These are phyloP conservation scores for Zaprionus africanus DNA, from an alignment of 1,140 invertebrate genomes.

Conservation along the genomic window DNA sequence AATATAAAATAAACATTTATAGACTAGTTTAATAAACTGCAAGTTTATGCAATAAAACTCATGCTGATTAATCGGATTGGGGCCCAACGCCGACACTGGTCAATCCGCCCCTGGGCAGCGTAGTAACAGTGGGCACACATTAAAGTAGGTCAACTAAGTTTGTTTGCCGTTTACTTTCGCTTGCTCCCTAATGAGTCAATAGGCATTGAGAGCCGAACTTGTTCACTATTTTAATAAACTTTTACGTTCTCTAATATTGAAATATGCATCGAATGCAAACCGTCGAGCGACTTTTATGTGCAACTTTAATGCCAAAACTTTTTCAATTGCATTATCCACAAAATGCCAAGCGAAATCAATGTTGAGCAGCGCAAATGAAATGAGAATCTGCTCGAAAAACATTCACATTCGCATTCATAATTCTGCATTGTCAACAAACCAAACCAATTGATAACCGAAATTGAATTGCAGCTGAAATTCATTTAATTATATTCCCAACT, in stretches of 20 bases:
- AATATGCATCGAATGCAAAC: slow-evolving; percentile 19
- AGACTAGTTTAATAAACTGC: background rate
- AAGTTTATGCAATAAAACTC: background rate
- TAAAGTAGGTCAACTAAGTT: slow-evolving; percentile 69
- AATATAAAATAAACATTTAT: too few species aligned
- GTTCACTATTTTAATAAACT: slow-evolving; percentile 59
- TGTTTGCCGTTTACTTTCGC: slow-evolving; percentile 46
- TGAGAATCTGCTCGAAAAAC: slow-evolving; percentile 42
- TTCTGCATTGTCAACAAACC: slow-evolving; percentile 45
- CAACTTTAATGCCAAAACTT: slow-evolving; percentile 48
- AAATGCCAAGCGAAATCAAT: slow-evolving; percentile 29
- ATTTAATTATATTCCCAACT: slow-evolving; percentile 12
- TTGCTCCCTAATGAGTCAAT: slow-evolving; percentile 50
- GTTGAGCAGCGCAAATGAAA: slow-evolving; percentile 54
- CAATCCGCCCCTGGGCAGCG: slow-evolving; percentile 12
- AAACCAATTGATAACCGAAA: slow-evolving; percentile 35
- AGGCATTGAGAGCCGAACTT: slow-evolving; percentile 45
- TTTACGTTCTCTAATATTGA: slow-evolving; percentile 53
- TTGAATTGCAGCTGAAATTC: slow-evolving; percentile 15
- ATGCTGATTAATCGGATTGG: background rate
- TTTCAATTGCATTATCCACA: slow-evolving; percentile 66
- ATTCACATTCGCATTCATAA: slow-evolving; percentile 38
- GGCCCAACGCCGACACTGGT: background rate
- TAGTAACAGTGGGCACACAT: slow-evolving; percentile 9
- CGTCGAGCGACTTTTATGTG: slow-evolving; percentile 44